Base-by-base conservation (phyloP, 53 echinoderm and acorn worm species). In the Arbacia lixula region DNA sequence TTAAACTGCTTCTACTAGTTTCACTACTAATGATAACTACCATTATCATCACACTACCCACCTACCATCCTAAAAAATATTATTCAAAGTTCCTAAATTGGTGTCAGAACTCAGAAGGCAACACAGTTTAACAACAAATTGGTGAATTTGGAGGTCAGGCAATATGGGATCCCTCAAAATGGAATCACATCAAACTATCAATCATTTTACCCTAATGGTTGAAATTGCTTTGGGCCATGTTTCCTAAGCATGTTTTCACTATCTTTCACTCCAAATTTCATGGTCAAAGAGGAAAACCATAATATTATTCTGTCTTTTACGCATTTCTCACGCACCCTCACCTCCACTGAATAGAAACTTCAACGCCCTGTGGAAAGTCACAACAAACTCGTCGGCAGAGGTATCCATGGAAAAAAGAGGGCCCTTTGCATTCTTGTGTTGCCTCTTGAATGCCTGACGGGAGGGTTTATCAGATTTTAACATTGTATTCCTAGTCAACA, bases 401-500 rank as follows among this genome's bases (percentile, higher is more conserved):
- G n/a, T n/a, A n/a, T n/a, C n/a, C 66, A 16, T 66, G 66, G 36
- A 36, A 14, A 66, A 66, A 66, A n/a, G n/a, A n/a, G n/a, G n/a
- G n/a, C n/a, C n/a, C n/a, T n/a, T n/a, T n/a, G n/a, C n/a, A n/a
- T n/a, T n/a, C n/a, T n/a, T n/a, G 21, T 66, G 66, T 20, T 37
- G 21, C 24, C 66, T 38, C 33, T 66, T 66, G 38, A 37, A 71
- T 71, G 71, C 71, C 71, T 71, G 29, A 29, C 29, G 42, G 71
- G 71, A 16, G 46, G 71, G 43, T 46, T 71, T 71, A 71, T 26
- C 12, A 20, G 71, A 71, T 71, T 71, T 49, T 6, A 40, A 71
- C 71, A 71, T 27, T 71, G 71, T 71, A 27, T 71, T 71, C 46
- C 71, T 19, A 71, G 71, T 71, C 71, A 71, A 71, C 71, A 71